Percentiles rank a stretch among this genome's conserved stretches.
Conservation (phyloP, 2,113 vertebrate species). For the Dromaius novaehollandiae region DNA sequence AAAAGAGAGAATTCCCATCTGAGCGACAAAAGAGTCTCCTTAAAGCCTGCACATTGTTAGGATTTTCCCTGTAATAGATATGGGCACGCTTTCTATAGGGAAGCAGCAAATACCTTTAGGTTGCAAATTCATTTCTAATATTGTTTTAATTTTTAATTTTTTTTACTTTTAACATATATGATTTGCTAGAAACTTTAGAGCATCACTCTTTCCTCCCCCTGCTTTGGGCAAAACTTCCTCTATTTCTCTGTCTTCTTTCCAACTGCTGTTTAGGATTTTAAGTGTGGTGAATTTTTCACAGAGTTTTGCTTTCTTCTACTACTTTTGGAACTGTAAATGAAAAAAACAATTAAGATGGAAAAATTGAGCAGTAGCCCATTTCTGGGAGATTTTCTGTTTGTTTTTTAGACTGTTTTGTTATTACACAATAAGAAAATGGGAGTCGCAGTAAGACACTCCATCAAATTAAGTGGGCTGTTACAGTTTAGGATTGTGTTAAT, state of each 20-base stretch:
- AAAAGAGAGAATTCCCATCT: background rate
- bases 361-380: background rate
- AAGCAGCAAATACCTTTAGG: background rate
- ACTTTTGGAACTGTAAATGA: background rate
- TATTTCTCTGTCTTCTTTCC: background rate
- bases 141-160: too few species aligned
- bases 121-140: background rate
- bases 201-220: background rate
- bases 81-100: background rate
- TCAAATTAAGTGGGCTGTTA: slow-evolving; percentile 5
- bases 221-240: background rate
- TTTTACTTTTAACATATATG: background rate
- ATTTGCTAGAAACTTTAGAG: background rate
- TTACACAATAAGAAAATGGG: background rate
- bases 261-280: background rate
- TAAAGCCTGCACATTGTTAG: background rate
- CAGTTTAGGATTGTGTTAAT: background rate
- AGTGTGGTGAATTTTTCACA: background rate
- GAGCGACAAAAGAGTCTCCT: background rate
- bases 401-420: background rate
- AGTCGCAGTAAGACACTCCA: background rate
- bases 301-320: background rate
- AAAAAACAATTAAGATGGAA: background rate
- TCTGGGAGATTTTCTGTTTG: background rate
- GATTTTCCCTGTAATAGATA: background rate